phyloP scores from a whole-genome alignment of 2,113 vertebrate genomes.

The Microcebus jonahi region DNA sequence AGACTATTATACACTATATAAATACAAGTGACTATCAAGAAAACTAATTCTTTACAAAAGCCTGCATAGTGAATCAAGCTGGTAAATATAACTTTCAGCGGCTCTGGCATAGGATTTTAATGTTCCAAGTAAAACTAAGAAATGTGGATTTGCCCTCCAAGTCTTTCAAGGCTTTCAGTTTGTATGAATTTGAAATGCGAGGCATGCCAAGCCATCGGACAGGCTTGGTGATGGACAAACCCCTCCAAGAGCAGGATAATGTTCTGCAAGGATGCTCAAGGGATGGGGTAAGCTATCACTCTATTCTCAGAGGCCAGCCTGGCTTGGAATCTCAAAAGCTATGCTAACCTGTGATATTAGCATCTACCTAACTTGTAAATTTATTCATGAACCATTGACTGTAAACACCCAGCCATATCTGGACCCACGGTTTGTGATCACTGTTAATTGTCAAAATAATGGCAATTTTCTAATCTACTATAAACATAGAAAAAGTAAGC shows the following conservation, averaged over 20 bases:
- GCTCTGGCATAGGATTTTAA: neutral
- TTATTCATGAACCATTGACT: slow-evolving; percentile 81
- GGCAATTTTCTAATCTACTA: slow-evolving; percentile 80
- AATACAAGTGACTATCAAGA: neutral
- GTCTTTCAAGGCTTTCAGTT: slow-evolving; percentile 71
- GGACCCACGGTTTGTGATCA: slow-evolving; percentile 79
- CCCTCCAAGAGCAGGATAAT: slow-evolving; percentile 77
- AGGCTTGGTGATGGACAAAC: slow-evolving; percentile 80
- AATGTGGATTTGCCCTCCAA: neutral
- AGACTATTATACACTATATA: neutral
- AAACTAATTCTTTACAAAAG: neutral
- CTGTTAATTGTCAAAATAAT: slow-evolving; percentile 79
- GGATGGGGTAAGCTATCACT: slow-evolving; percentile 81
- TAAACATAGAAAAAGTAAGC: slow-evolving; percentile 66
- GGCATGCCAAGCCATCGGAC: slow-evolving; percentile 69
- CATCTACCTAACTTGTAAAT: slow-evolving; percentile 83
- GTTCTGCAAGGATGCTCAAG: slow-evolving; percentile 68
- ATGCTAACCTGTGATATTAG: slow-evolving; percentile 86
- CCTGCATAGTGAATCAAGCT: neutral
- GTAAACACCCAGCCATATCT: slow-evolving; percentile 80
- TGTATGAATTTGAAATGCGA: slow-evolving; percentile 80
- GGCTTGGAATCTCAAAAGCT: slow-evolving; percentile 82
- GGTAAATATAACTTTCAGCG: slow-evolving; percentile 11
- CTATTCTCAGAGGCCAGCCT: slow-evolving; percentile 78
- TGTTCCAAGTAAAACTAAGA: slow-evolving; percentile 16